These are phyloP conservation scores for Prionace glauca DNA, from an alignment of 2,797 vertebrate species.

Conservation along the genomic window DNA sequence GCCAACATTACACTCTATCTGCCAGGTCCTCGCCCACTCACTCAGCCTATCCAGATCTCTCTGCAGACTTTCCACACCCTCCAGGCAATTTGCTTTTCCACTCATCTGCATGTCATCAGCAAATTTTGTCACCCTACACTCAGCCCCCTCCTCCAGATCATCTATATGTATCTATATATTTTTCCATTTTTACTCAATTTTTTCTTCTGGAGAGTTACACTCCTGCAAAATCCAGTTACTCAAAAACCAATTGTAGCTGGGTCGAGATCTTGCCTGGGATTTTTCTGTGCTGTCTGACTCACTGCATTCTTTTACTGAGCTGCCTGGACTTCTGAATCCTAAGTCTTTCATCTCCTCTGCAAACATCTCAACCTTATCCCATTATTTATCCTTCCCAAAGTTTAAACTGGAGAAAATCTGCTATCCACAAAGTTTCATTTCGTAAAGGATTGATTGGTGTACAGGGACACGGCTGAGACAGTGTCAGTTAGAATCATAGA, in stretches of 20 bases:
- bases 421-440: background rate
- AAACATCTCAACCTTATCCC: background rate
- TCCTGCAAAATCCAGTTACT: background rate
- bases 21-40: too few species aligned
- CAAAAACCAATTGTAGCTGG: background rate
- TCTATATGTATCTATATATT: too few species aligned
- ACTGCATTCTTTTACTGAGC: background rate
- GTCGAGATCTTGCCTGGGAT: too few species aligned
- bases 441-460: background rate
- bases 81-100: too few species aligned
- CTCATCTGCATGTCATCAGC: too few species aligned
- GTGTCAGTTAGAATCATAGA: too few species aligned
- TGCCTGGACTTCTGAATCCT: background rate
- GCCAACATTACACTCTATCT: too few species aligned
- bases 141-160: too few species aligned
- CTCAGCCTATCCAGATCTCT: too few species aligned
- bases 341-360: background rate
- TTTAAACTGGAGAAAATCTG: background rate
- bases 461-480: background rate
- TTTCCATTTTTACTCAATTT: too few species aligned
- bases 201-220: background rate
- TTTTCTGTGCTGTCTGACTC: background rate
- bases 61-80: too few species aligned
- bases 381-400: background rate
- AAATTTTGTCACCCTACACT: too few species aligned